These are phyloP conservation scores for Saguinus midas DNA, from an alignment of 2,113 vertebrate species.

Conservation along the genomic window DNA sequence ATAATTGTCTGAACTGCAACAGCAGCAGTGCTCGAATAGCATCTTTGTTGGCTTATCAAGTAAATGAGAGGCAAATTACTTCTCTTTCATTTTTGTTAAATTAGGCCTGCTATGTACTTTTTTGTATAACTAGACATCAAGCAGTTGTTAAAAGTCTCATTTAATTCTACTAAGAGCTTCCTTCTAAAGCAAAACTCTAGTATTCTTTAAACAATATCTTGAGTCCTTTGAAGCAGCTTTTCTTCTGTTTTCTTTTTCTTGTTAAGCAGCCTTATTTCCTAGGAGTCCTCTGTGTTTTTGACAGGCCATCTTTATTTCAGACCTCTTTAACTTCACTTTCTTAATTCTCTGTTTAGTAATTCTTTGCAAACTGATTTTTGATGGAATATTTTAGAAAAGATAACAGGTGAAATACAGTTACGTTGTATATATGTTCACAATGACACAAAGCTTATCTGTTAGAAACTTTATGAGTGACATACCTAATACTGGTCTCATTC, in stretches of 20 bases:
- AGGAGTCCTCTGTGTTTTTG: neutral
- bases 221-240: neutral
- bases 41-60: slow-evolving; percentile 18
- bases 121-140: neutral
- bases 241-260: neutral
- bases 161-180: neutral
- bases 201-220: neutral
- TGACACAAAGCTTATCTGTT: neutral
- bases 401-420: neutral
- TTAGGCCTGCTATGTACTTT: neutral
- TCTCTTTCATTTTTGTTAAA: slow-evolving; percentile 18
- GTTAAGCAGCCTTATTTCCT: neutral
- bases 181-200: neutral
- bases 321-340: neutral
- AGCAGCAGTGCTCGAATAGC: neutral
- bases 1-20: neutral
- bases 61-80: neutral
- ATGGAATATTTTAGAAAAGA: neutral
- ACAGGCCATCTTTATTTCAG: neutral
- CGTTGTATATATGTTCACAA: neutral
- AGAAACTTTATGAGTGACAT: neutral
- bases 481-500: neutral
- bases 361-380: neutral
- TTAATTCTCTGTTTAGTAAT: neutral
- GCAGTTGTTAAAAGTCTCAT: neutral